phyloP scores from a whole-genome alignment of 2,888 invertebrate genomes.

The Ditula angustiorana region DNA sequence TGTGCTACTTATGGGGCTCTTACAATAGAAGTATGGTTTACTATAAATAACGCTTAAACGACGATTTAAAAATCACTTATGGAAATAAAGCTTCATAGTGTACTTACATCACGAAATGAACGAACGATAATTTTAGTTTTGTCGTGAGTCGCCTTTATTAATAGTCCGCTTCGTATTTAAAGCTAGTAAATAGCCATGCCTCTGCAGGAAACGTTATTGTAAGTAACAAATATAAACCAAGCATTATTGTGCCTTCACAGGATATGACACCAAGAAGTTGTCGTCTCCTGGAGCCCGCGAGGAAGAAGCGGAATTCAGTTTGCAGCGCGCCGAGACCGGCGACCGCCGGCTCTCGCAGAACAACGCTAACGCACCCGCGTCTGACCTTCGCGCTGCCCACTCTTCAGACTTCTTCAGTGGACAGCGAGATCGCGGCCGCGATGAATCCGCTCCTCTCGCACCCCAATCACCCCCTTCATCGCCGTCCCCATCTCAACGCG shows the following conservation, averaged over 20 bases:
- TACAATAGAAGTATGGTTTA: slow-evolving; percentile 15
- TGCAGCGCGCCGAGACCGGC: slow-evolving; percentile 90
- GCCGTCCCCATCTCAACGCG: slow-evolving; percentile 57
- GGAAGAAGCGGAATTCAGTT: slow-evolving; percentile 89
- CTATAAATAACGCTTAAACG: slow-evolving; percentile 27
- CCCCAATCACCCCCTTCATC: slow-evolving; percentile 46
- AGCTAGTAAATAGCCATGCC: not conserved
- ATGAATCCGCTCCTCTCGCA: slow-evolving; percentile 57
- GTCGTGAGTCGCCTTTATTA: not conserved
- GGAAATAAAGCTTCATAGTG: not conserved
- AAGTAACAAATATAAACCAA: slow-evolving; percentile 37
- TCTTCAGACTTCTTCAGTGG: slow-evolving; percentile 91
- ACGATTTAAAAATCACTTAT: not conserved
- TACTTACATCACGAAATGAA: not conserved
- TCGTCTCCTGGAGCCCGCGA: slow-evolving; percentile 81
- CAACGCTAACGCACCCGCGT: slow-evolving; percentile 65
- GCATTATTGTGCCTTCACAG: slow-evolving; percentile 56
- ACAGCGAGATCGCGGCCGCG: slow-evolving; percentile 77
- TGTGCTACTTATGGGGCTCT: slow-evolving; percentile 39
- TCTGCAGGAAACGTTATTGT: not conserved
- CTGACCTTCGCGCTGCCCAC: slow-evolving; percentile 89
- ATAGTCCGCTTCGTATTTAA: not conserved
- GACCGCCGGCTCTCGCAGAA: slow-evolving; percentile 79
- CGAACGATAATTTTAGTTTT: not conserved
- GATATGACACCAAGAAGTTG: slow-evolving; percentile 88